Base-by-base conservation (phyloP, 2,113 vertebrate genomes). In the Phasianus colchicus region DNA sequence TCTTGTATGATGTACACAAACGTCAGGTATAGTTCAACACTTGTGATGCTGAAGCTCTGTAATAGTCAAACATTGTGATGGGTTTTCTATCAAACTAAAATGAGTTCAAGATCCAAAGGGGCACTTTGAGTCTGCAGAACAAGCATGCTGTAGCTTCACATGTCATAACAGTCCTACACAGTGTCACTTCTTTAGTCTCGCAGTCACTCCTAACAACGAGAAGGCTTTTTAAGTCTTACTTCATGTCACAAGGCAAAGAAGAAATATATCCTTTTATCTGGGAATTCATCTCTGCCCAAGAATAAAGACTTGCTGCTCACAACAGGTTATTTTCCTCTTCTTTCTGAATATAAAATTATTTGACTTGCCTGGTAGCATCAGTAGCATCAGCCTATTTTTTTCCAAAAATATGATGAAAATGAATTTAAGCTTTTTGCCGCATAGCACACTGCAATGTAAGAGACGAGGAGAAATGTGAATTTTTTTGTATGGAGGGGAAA, bases 201-300 rank as follows among this genome's bases (percentile, higher is more conserved):
- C 1, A 96, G 27, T 50, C 75, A 66, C 69, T 95, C 80, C 75
- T 69, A 95, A 92, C 76, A 95, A 90, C 42, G 22, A 72, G 73
- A 88, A 88, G 8, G 69, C 65, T 91, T 93, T 96, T 91, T 42
- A 96, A 95, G 57, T 72, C 60, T 88, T 72, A 70, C 64, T 92
- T 89, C n/a, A 20, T 89, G 89, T 90, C 82, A 83, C 43, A 86
- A 91, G 75, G 61, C 52, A 94, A 94, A 88, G 69, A 91, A 88
- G 57, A 95, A 92, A 94, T 43, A 77, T 1, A 90, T 67, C 34
- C 52, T 95, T 94, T 95, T 88, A 95, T 95, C 91, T 67, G 18
- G 24, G 43, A 95, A 94, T 90, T 77, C 72, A 75, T 91, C 57
- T 92, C 73, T 90, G 82, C 90, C 93, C 90, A 91, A 54, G 76